A percentile compares a stretch with the other conserved stretches of the same genome.
phyloP scores from a whole-genome alignment of 2,888 invertebrate genomes.

The Leptinotarsa haldemani region DNA sequence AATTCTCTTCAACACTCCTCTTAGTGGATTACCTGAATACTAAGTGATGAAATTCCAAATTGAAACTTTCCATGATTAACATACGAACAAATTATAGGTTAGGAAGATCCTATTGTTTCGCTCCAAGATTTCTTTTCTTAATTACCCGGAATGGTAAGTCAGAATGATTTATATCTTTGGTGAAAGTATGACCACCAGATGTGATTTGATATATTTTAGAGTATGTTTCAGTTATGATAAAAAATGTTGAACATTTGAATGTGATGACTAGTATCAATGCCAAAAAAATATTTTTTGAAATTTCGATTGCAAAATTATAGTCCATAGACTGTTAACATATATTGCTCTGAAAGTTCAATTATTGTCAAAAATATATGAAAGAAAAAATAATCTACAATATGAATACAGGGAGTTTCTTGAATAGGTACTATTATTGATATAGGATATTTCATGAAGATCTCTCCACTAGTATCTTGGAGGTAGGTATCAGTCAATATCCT shows the following conservation, averaged over 20 bases:
- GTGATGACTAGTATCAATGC: no score
- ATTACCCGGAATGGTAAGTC: constrained; percentile 6
- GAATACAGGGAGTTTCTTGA: no score
- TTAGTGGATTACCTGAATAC: constrained; percentile 17
- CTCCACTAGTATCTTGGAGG: no score
- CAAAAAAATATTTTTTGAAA: no score
- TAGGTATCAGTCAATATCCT: no score
- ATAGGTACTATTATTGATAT: no score
- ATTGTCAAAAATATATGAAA: no score
- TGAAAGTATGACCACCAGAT: constrained; percentile 22
- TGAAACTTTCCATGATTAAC: constrained; percentile 28
- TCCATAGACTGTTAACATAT: no score
- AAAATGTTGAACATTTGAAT: neutral
- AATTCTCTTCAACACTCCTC: constrained; percentile 21
- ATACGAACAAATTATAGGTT: constrained; percentile 23
- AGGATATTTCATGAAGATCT: no score
- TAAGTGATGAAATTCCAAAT: constrained; percentile 23
- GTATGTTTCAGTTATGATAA: neutral
- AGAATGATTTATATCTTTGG: constrained; percentile 6
- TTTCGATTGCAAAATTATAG: no score
- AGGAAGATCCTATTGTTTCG: constrained; percentile 21
- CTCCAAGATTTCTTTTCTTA: constrained; percentile 2
- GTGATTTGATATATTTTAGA: neutral
- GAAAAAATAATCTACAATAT: no score
- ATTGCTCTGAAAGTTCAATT: no score